These are phyloP conservation scores for Nyctibius grandis DNA, from an alignment of 2,797 vertebrate species.

Conservation along the genomic window DNA sequence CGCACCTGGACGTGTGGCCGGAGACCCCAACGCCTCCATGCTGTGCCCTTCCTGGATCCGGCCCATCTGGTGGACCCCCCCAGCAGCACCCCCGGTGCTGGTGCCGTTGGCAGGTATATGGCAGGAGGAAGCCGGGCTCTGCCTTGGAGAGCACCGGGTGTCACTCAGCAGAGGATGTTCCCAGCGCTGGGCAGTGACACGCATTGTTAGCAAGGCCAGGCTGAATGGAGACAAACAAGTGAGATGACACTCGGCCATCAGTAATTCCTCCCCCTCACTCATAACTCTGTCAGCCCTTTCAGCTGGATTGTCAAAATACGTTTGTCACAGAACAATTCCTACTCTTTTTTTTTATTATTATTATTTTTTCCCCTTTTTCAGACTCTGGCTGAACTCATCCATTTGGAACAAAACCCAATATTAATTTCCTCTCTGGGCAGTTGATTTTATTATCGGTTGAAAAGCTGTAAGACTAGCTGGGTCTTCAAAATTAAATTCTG, in stretches of 20 bases:
- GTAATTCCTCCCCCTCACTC: conserved; percentile 56
- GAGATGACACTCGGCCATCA: conserved; percentile 45
- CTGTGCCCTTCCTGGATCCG: background rate
- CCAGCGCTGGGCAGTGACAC: conserved; percentile 49
- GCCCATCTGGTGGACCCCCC: background rate
- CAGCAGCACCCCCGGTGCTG: background rate
- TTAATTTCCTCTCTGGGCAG: conserved; percentile 58
- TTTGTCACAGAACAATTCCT: conserved; percentile 67
- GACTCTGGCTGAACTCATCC: conserved; percentile 47
- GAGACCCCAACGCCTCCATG: background rate
- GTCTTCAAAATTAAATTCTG: conserved; percentile 50
- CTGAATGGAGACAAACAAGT: conserved; percentile 54
- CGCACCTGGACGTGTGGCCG: background rate
- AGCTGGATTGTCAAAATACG: conserved; percentile 64
- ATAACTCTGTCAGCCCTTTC: conserved; percentile 69
- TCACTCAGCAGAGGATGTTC: conserved; percentile 53
- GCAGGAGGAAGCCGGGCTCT: background rate
- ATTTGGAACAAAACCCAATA: conserved; percentile 52
- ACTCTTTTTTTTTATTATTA: background rate
- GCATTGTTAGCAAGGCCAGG: conserved; percentile 62
- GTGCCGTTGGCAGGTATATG: conserved; percentile 24
- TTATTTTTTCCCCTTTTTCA: background rate
- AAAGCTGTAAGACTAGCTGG: background rate
- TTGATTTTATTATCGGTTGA: conserved; percentile 44
- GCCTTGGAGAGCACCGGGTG: background rate